These are phyloP conservation scores for Anseranas semipalmata DNA, from an alignment of 2,113 vertebrate genomes.

Conservation along the genomic window DNA sequence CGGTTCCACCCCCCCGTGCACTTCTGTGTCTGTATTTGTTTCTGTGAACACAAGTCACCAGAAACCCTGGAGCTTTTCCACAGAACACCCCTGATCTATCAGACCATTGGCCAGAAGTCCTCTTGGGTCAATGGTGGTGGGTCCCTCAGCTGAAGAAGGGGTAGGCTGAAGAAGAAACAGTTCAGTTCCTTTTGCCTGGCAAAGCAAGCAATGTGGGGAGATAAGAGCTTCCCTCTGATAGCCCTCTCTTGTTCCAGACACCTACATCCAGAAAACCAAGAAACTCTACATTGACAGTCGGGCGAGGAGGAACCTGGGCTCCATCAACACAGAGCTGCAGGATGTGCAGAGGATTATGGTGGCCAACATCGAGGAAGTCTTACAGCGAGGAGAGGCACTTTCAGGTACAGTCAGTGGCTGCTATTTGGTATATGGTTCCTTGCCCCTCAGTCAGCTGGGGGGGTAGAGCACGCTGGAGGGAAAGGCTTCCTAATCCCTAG, in stretches of 20 bases:
- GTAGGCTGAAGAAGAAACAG: neutral
- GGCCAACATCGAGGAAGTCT: conserved; percentile 97
- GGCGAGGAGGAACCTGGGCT: conserved; percentile 93
- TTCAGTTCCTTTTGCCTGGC: neutral
- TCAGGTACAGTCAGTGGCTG: conserved; percentile 80
- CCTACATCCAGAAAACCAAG: conserved; percentile 99
- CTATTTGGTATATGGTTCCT: neutral
- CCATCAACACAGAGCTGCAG: conserved; percentile 97
- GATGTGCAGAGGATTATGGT: conserved; percentile 99
- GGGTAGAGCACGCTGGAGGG: rapidly evolving
- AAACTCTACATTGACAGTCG: conserved; percentile 97
- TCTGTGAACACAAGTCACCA: neutral
- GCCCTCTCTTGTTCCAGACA: conserved; percentile 79
- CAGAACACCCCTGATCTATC: neutral
- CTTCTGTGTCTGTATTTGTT: neutral
- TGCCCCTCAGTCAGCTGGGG: rapidly evolving
- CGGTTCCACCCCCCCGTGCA: no score
- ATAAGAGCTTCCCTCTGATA: neutral
- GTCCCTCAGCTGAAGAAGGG: neutral
- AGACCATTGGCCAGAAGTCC: neutral
- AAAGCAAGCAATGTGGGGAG: neutral
- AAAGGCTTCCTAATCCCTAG: neutral
- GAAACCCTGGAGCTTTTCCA: neutral
- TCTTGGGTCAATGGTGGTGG: neutral
- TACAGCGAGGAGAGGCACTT: conserved; percentile 94